Percentiles rank a stretch among this genome's conserved stretches.
Conservation (phyloP, 2,113 vertebrate genomes). For the Larimichthys crocea region DNA sequence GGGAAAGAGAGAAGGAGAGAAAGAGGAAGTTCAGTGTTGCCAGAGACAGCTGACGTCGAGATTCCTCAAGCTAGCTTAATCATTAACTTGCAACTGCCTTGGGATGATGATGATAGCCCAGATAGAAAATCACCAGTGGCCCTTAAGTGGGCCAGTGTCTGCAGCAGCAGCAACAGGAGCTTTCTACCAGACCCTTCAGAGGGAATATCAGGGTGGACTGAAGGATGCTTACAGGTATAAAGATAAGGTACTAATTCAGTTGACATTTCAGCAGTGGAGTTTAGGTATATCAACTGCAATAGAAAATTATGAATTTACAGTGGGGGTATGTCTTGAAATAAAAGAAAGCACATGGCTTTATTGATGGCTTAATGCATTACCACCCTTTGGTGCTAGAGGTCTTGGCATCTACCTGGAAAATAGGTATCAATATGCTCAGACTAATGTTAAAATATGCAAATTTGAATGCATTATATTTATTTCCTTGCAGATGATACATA, state of each 20-base stretch:
- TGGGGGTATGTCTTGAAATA: not conserved
- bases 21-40: constrained; percentile 22
- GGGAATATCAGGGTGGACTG: constrained; percentile 9
- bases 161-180: constrained; percentile 25
- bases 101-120: constrained; percentile 59
- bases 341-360: not conserved
- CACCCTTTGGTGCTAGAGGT: no score
- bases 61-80: constrained; percentile 21
- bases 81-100: constrained; percentile 46
- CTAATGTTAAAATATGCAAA: no score
- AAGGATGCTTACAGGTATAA: not conserved
- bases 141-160: constrained; percentile 61
- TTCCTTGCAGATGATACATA: not conserved
- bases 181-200: constrained; percentile 22
- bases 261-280: not conserved
- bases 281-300: not conserved
- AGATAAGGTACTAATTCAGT: not conserved
- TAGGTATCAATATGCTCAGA: not conserved
- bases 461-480: not conserved
- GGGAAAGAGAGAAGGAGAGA: not conserved
- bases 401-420: not conserved
- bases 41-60: constrained; percentile 33
- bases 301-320: not conserved
- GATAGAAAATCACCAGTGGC: constrained; percentile 56
- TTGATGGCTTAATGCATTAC: not conserved